Base-by-base conservation (phyloP, 2,888 invertebrate genomes). In the Hesperia comma region DNA sequence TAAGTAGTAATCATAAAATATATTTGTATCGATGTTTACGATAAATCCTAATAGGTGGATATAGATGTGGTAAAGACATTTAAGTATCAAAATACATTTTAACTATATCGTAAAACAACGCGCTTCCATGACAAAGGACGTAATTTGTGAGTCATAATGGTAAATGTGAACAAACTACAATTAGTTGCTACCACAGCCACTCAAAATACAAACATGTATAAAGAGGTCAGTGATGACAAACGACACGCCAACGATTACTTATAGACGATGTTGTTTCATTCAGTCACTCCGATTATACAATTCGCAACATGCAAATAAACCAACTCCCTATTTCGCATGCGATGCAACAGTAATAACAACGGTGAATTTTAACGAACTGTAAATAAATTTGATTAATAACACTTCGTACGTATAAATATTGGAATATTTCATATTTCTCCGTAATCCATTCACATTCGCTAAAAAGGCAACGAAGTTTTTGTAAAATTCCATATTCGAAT, bases 331-430 rank as follows among this genome's bases (percentile, higher is more conserved):
- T 64, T 64, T 64, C 53, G 64, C 33, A 64, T 51, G 58, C 58
- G 64, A 60, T 32, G 64, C 41, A 64, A 64, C 58, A 64, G 43
- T 64, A 64, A 58, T 64, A 58, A 64, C 58, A 58, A 58, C 64
- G 58, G 57, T 58, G 64, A 58, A 64, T 64, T 64, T 64, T 64
- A 64, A 64, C 64, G 64, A 64, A 64, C 58, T 58, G 64, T 58
- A 58, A 64, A 60, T 53, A 60, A 64, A 64, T 64, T 64, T 64
- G 58, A 64, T 64, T 64, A 64, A 64, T 64, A 64, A 64, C 53
- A 63, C 53, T 55, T 54, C 64, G 58, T 51, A 60, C 53, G 58
- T 51, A 66, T 58, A 58, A 66, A 58, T 66, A 60, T 60, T 43
- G 58, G 53, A 60, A 60, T 53, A 51, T 53, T 54, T 51, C 26